Base-by-base conservation (phyloP, 2,797 vertebrate genomes). In the Notolepis coatsorum region DNA sequence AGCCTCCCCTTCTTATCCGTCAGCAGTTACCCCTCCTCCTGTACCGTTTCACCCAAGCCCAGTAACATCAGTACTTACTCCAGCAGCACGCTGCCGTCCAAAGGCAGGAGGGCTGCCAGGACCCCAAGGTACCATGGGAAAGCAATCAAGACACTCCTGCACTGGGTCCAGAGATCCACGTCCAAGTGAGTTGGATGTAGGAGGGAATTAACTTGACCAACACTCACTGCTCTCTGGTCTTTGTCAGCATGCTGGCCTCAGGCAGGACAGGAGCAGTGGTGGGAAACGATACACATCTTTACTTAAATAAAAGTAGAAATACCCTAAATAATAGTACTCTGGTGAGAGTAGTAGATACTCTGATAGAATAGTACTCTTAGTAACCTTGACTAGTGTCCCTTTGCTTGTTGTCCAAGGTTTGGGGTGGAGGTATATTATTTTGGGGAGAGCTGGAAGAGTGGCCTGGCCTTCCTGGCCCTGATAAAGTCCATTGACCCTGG, bases 351-450 rank as follows among this genome's bases (percentile, higher is more conserved):
- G n/a, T n/a, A n/a, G n/a, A n/a, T n/a, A n/a, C n/a, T n/a, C n/a
- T n/a, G n/a, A n/a, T n/a, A n/a, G n/a, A n/a, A n/a, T 35, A 2
- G 31, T 35, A 35, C 31, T 35, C 7, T 6, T 27, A 31, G 4
- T 28, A n/a, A 41, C n/a, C n/a, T 48, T 8, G 7, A 15, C 13
- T 31, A 9, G 49, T 12, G 7, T 12, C 9, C 7, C 2, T 18
- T 45, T 57, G 28, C 43, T 27, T 3, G 33, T 58, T 53, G 58
- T 1, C 68, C 28, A 64, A 96, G 96, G 80, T 96, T 95, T 7
- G 95, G 95, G 0, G 94, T 97, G 71, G 94, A 95, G 2, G 94
- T 97, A 56, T 88, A 91, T 61, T 94, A 97, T 69, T 98, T 97
- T 56, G 89, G 94, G 2, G 90, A 89, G 83, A 97, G 96, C 68